Percentiles rank a stretch among this genome's conserved stretches.
Conservation (phyloP, 2,888 invertebrate species). For the Agriopis marginaria region DNA sequence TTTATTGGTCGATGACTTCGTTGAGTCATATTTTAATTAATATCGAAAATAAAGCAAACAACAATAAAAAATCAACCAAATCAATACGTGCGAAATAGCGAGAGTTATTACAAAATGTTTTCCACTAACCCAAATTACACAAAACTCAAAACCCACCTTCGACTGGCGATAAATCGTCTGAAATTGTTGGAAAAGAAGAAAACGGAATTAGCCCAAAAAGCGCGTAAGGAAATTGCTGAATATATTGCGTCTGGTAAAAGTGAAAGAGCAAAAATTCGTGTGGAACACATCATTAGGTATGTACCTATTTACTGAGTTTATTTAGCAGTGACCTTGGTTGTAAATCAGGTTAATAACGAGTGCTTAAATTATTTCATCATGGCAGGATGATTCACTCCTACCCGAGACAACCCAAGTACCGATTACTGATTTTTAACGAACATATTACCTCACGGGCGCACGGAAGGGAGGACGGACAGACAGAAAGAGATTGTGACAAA, state of each 20-base stretch:
- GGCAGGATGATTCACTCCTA: constrained; percentile 11
- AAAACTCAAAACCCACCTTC: constrained; percentile 98
- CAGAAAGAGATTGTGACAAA: no score
- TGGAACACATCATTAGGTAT: constrained; percentile 97
- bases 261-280: constrained; percentile 97
- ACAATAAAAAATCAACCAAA: background rate
- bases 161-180: constrained; percentile 96
- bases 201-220: constrained; percentile 97
- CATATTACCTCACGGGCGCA: no score
- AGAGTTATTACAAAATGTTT: constrained; percentile 88
- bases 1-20: background rate
- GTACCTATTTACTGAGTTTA: constrained; percentile 16
- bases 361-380: constrained; percentile 4
- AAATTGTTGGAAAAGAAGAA: constrained; percentile 99
- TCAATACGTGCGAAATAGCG: constrained; percentile 11
- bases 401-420: no score
- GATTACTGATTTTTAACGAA: no score
- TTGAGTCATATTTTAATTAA: constrained; percentile 18
- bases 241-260: constrained; percentile 94
- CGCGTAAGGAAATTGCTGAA: constrained; percentile 98
- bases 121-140: constrained; percentile 96
- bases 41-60: constrained; percentile 10
- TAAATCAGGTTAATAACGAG: background rate
- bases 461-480: no score
- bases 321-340: background rate